Evolutionary conservation across 2,797 vertebrate species (phyloP), one percentile per base, ranked within the genome.

Genomic region (Sitta carolinensis): DNA sequence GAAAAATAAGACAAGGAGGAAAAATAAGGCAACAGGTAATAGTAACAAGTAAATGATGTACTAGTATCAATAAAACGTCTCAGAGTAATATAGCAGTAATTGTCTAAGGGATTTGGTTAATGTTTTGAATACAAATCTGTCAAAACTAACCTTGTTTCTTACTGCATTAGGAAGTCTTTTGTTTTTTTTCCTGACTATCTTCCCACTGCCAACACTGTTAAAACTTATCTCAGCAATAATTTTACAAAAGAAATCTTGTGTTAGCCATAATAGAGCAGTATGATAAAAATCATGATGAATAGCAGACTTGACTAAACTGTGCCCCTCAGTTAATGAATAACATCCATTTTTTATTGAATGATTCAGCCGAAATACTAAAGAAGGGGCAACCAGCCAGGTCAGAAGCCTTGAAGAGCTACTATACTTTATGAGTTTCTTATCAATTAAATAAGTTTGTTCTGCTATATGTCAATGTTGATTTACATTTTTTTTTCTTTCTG

Each of bases 91-190:
- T 36, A 68, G 57, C 38, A 75, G 55, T 95, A 96, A 91, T 94
- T 74, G 8, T 85, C 91, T 95, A 81, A 95, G 89, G 81, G 59
- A 96, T 94, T 94, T 77, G 55, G 63, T 95, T 97, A 92, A 89
- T 64, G 38, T 87, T 96, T 95, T 91, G 84, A 95, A 94, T 79
- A 79, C 45, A 89, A 94, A 90, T 75, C 62, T 96, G 84, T 96
- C 75, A 96, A 95, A 87, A 73, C 30, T 85, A 87, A 57, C 58
- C 50, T 88, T 81, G 95, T 84, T 92, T 95, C 97, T 96, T 94
- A 96, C 47, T 38, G 69, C 81, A 6, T 80, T 93, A 83, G 85
- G 89, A 85, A 75, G 40, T 6, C 0, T 30, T 55, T 19, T 6
- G 19, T 20, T 16, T 13, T 67, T 45, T 66, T 40, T 1, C 18